A percentile compares a stretch with the other conserved stretches of the same genome.
Evolutionary conservation across 2,113 vertebrate species (phyloP).

Genomic region (Henicopernis longicauda): DNA sequence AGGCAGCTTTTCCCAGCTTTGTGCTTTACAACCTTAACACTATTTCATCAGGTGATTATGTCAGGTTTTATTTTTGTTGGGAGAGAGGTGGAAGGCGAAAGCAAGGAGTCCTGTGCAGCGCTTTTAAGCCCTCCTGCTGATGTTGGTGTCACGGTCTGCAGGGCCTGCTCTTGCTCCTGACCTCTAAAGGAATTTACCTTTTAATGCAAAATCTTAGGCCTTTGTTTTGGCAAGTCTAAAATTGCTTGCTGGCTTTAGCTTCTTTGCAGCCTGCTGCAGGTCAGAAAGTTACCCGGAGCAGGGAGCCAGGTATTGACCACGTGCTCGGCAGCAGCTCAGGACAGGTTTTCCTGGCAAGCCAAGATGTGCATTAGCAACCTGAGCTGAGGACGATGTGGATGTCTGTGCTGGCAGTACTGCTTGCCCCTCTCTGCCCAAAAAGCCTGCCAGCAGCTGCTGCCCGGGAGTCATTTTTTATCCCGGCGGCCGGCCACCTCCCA

Average conservation of each 20-base stretch:
- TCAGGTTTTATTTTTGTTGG: background rate
- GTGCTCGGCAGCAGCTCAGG: background rate
- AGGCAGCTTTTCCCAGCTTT: background rate
- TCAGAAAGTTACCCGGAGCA: accelerated
- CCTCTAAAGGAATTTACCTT: background rate
- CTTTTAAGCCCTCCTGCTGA: background rate
- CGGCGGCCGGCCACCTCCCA: accelerated
- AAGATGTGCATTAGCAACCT: background rate
- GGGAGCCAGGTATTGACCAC: background rate
- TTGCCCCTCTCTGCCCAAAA: background rate
- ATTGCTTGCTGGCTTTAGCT: background rate
- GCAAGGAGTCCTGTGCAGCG: background rate
- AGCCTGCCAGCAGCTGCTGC: background rate
- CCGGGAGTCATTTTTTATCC: background rate
- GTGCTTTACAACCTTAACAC: background rate
- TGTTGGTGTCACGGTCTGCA: background rate
- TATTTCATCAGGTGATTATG: background rate
- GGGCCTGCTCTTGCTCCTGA: background rate
- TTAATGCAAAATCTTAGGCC: background rate
- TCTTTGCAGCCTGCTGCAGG: background rate
- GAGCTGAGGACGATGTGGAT: background rate
- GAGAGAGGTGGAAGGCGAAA: background rate
- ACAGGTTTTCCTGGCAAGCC: accelerated
- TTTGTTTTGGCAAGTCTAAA: background rate
- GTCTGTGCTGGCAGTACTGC: background rate